Evolutionary conservation across 2,797 vertebrate genomes (phyloP), one percentile per base, ranked within the genome.

Genomic region (Leptatherina wallacei): DNA sequence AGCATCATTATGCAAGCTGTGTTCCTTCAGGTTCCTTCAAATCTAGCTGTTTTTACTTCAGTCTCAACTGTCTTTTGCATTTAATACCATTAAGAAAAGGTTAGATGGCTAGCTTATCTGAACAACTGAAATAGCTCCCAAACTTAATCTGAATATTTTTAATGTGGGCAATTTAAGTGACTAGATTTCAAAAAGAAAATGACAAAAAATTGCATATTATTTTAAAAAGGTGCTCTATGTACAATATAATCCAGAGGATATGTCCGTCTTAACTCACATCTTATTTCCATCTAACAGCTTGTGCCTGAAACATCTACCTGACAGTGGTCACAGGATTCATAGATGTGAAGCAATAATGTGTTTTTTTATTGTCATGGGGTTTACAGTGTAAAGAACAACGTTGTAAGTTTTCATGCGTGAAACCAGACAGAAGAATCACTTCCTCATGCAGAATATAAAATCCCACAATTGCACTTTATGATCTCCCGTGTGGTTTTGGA

Each of bases 401-500:
- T 61, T 38, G 9, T 38, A 38, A 11, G 2, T 10, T 9, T 33
- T 40, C 11, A 3, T 35, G 33, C 11, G 11, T 58, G 11, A 44
- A 1, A 49, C 24, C 5, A 36, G 47, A 13, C 60, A 58, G 30
- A 71, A 69, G 51, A 36, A 24, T 33, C 44, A 63, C 76, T 80
- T 86, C 73, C 61, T 66, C 47, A 14, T 52, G 6, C 30, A 30
- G 10, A 59, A 16, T 36, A 35, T 54, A 33, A 65, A 69, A 61
- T 33, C 9, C 42, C n/a, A 54, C n/a, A 61, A 4, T 33, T 10
- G 35, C 7, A 14, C 14, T 49, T 71, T 10, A 67, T 54, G 2
- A 38, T 18, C 33, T 62, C 38, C 10, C 27, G 14, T 59, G 59
- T 51, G 61, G 30, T 47, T 64, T 56, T n/a, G 16, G 47, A 8